Conservation (phyloP, 2,888 invertebrate genomes). For the Tinea trinotella region DNA sequence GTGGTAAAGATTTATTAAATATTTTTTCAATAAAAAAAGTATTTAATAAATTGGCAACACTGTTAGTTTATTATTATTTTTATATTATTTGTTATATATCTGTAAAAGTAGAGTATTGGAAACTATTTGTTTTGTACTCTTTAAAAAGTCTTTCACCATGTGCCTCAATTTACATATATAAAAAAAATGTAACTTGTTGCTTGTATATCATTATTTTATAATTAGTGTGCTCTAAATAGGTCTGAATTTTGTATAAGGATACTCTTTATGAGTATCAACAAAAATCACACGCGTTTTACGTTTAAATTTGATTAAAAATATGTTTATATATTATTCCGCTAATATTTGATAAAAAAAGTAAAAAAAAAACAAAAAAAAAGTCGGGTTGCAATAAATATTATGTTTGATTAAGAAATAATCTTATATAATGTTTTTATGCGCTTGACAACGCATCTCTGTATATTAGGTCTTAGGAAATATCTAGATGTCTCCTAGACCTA, state of each 20-base stretch:
- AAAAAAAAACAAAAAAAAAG: constrained; percentile 40
- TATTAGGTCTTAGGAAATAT: background rate
- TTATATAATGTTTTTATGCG: constrained; percentile 64
- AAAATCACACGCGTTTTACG: no score
- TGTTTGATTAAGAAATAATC: constrained; percentile 62
- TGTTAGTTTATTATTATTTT: background rate
- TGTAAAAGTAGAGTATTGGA: background rate
- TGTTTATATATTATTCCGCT: no score
- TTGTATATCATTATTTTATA: background rate
- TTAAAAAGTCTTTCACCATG: background rate
- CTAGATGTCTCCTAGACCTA: no score
- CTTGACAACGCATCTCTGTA: constrained; percentile 33
- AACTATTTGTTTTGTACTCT: background rate
- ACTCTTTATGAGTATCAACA: no score
- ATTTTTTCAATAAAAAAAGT: no score
- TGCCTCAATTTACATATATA: constrained; percentile 12
- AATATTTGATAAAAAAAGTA: constrained; percentile 31
- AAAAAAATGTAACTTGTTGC: background rate
- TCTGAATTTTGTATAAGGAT: background rate
- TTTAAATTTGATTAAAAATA: no score
- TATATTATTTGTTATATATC: constrained; percentile 6
- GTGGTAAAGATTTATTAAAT: background rate
- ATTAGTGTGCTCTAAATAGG: background rate
- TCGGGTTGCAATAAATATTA: constrained; percentile 57
- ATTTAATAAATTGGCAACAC: background rate